Conservation (phyloP, 1,140 invertebrate genomes). For the Heterodera carotae region DNA sequence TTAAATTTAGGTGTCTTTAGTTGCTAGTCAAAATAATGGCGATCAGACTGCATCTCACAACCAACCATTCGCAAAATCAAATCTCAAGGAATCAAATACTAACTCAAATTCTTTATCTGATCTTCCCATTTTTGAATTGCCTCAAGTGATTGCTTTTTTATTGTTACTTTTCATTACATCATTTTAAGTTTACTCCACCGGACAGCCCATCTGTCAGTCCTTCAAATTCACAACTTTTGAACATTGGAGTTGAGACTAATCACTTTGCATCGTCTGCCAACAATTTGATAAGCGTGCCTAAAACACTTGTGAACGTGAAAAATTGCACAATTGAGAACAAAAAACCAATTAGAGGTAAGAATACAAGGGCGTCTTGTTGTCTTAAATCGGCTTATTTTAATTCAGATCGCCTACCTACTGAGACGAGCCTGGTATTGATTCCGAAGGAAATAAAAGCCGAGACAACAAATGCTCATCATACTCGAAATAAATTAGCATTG, state of each 20-base stretch:
- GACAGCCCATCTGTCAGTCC: conserved; percentile 30
- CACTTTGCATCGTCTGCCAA: background rate
- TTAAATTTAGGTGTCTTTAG: conserved; percentile 28
- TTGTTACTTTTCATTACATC: background rate
- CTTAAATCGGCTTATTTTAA: too few species aligned
- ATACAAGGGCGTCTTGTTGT: too few species aligned
- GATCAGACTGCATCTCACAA: background rate
- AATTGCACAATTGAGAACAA: too few species aligned
- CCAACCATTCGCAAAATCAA: conserved; percentile 18
- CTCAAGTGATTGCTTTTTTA: background rate
- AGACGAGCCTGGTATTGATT: conserved; percentile 2
- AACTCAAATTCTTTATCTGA: conserved; percentile 7
- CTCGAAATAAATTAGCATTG: conserved; percentile 3
- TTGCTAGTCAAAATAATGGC: conserved; percentile 34
- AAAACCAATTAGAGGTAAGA: background rate
- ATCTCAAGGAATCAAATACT: background rate
- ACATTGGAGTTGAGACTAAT: background rate
- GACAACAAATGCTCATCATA: background rate
- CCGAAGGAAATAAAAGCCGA: conserved; percentile 9
- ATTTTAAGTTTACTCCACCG: conserved; percentile 41
- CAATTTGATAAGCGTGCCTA: too few species aligned
- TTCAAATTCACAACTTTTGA: background rate
- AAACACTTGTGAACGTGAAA: too few species aligned
- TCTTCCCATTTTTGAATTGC: conserved; percentile 9
- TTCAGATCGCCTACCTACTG: background rate